Evolutionary conservation across 2,113 vertebrate genomes (phyloP).

Genomic region (Megaceryle torquata): DNA sequence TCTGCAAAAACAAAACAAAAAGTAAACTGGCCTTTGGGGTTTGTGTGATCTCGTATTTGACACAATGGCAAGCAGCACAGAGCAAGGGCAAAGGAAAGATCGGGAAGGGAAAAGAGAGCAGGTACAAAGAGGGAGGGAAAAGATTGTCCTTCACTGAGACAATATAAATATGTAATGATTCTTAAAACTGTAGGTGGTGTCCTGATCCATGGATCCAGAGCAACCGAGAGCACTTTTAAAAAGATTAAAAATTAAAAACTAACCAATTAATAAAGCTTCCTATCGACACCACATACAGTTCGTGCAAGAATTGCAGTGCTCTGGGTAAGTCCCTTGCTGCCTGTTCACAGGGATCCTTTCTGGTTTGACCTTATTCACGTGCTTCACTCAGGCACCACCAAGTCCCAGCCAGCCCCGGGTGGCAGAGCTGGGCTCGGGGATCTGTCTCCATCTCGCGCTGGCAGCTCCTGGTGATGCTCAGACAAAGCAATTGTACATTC

Average conservation of each 20-base stretch:
- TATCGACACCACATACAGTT: conserved; percentile 4
- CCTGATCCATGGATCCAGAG: conserved; percentile 24
- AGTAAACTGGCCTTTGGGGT: conserved; percentile 20
- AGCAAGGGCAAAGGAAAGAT: conserved; percentile 35
- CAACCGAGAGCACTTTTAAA: conserved; percentile 67
- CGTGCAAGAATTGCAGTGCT: not conserved
- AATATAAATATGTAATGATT: not conserved
- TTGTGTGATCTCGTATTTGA: conserved; percentile 3
- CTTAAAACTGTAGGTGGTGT: conserved; percentile 56
- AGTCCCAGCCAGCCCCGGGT: not conserved
- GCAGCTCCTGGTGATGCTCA: not conserved
- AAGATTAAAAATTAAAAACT: not conserved
- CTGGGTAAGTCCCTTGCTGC: not conserved
- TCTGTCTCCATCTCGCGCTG: rapidly evolving
- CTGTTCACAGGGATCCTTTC: not conserved
- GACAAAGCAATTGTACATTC: conserved; percentile 46
- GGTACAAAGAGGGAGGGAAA: not conserved
- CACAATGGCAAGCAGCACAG: not conserved
- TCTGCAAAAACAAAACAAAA: conserved; percentile 63
- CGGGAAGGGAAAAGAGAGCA: not conserved
- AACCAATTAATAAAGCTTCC: not conserved
- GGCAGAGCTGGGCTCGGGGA: not conserved
- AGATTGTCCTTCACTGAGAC: not conserved
- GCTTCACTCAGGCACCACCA: not conserved
- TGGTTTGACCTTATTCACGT: not conserved